Conservation (phyloP, 2,113 vertebrate genomes). For the Dasypus novemcinctus region DNA sequence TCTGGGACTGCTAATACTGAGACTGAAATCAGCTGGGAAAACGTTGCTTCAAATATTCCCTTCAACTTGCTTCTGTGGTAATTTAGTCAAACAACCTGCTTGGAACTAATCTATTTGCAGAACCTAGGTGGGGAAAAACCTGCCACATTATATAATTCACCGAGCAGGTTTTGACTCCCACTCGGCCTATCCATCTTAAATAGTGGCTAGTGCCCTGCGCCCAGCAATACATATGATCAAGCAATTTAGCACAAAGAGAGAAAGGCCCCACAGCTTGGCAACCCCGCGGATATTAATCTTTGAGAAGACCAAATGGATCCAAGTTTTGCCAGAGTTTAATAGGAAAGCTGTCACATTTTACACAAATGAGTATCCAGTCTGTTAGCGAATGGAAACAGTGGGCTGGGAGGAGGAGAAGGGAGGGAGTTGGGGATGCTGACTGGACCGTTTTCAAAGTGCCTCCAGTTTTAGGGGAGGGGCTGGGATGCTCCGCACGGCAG, state of each 20-base stretch:
- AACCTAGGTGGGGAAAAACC: slow-evolving; percentile 41
- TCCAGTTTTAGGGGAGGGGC: slow-evolving; percentile 64
- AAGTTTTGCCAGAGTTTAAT: slow-evolving; percentile 76
- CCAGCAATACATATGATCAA: slow-evolving; percentile 42
- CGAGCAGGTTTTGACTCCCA: slow-evolving; percentile 56
- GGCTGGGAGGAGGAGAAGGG: neutral
- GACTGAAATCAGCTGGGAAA: slow-evolving; percentile 21
- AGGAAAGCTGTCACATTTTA: slow-evolving; percentile 73
- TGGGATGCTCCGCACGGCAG: neutral
- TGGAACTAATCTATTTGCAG: slow-evolving; percentile 53
- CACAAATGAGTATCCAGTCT: slow-evolving; percentile 47
- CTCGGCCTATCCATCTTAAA: slow-evolving; percentile 52
- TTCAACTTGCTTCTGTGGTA: slow-evolving; percentile 40
- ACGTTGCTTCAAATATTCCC: neutral
- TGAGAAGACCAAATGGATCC: slow-evolving; percentile 69
- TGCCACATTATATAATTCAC: slow-evolving; percentile 52
- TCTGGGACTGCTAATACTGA: neutral
- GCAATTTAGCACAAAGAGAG: slow-evolving; percentile 51
- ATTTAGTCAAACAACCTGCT: slow-evolving; percentile 49
- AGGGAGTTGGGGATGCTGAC: slow-evolving; percentile 57
- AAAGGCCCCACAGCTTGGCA: slow-evolving; percentile 52
- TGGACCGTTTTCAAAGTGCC: slow-evolving; percentile 59
- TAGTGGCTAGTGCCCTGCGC: slow-evolving; percentile 26
- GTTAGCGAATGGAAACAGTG: slow-evolving; percentile 28
- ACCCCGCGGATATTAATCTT: slow-evolving; percentile 65